Evolutionary conservation across 2,797 vertebrate genomes (phyloP).

Genomic region (Hippocampus kuda): DNA sequence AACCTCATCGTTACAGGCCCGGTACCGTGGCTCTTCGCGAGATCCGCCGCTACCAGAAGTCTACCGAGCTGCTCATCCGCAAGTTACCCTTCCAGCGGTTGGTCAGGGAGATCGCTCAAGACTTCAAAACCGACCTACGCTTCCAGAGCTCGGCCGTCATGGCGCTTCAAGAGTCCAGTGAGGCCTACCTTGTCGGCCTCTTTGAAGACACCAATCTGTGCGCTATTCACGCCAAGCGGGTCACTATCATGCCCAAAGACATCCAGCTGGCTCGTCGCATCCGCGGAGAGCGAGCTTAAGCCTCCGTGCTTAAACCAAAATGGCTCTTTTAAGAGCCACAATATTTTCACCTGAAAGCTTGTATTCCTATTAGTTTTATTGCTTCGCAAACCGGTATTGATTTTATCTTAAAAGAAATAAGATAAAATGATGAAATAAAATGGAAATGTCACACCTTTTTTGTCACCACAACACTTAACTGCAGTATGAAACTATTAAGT

Average conservation of each 20-base stretch:
- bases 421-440: too few relatives aligned
- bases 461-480: too few relatives aligned
- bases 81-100: background rate
- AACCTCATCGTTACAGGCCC: background rate
- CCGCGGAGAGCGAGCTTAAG: background rate
- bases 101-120: background rate
- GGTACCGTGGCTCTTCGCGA: background rate
- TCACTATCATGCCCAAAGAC: slow-evolving; percentile 1
- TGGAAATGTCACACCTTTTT: too few relatives aligned
- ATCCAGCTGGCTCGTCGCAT: background rate
- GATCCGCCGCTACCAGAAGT: slow-evolving; percentile 1
- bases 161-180: background rate
- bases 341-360: too few relatives aligned
- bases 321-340: too few relatives aligned
- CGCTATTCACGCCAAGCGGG: background rate
- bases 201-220: background rate
- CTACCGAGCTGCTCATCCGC: background rate
- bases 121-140: background rate
- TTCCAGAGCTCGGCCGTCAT: background rate
- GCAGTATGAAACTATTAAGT: too few relatives aligned
- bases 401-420: too few relatives aligned
- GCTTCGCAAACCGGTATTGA: too few relatives aligned
- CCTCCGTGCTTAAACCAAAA: too few relatives aligned
- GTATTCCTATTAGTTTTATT: too few relatives aligned
- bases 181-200: background rate